Evolutionary conservation across 2,113 vertebrate genomes (phyloP).

Genomic region (Ictidomys tridecemlineatus): DNA sequence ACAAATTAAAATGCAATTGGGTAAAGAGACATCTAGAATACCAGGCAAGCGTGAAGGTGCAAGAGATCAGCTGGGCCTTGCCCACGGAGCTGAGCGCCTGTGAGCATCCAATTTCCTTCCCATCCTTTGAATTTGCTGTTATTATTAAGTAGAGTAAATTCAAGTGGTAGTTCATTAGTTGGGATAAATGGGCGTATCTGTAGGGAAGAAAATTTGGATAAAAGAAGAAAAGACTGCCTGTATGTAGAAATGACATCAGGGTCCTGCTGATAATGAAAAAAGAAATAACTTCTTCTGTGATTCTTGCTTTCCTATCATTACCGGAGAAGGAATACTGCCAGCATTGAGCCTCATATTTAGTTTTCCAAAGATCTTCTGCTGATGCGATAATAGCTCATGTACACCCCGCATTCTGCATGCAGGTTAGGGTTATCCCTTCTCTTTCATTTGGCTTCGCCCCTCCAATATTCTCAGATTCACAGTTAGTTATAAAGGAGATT

Average conservation of each 20-base stretch:
- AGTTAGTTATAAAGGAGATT: constrained; percentile 85
- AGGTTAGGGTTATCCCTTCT: constrained; percentile 78
- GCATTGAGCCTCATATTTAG: constrained; percentile 70
- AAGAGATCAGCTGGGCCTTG: constrained; percentile 77
- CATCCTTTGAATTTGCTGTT: constrained; percentile 79
- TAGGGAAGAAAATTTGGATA: constrained; percentile 75
- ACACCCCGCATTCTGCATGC: constrained; percentile 78
- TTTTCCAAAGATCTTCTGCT: constrained; percentile 83
- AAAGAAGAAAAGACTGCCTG: constrained; percentile 47
- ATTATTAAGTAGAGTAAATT: constrained; percentile 65
- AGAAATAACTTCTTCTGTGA: constrained; percentile 81
- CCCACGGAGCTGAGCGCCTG: constrained; percentile 71
- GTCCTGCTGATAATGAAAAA: constrained; percentile 68
- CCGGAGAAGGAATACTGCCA: constrained; percentile 78
- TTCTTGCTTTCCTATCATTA: constrained; percentile 85
- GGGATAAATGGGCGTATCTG: constrained; percentile 75
- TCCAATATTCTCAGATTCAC: constrained; percentile 70
- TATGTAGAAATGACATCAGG: constrained; percentile 47
- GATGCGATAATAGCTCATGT: constrained; percentile 85
- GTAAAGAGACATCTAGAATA: constrained; percentile 84
- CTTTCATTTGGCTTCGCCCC: constrained; percentile 81
- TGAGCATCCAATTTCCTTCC: constrained; percentile 76
- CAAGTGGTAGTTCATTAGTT: constrained; percentile 80
- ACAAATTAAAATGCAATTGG: constrained; percentile 85
- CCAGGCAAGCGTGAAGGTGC: constrained; percentile 75